phyloP scores from a whole-genome alignment of 2,797 vertebrate genomes.

The Chaunax sp. region DNA sequence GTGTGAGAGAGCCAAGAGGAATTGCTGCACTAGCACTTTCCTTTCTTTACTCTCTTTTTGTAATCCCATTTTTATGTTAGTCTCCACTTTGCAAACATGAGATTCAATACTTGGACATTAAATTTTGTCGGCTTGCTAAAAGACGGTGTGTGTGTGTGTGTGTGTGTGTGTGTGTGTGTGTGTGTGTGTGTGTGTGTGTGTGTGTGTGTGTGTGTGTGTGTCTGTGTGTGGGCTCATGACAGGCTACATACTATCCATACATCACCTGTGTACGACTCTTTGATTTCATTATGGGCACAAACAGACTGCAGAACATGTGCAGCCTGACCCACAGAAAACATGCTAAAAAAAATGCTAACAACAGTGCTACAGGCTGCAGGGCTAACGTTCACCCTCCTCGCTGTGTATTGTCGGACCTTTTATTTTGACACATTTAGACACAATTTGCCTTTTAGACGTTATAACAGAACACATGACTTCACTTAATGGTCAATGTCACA shows the following conservation, averaged over 20 bases:
- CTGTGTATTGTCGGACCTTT: neutral
- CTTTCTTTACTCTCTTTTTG: constrained; percentile 47
- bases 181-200: too few species aligned
- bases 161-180: neutral
- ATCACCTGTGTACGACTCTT: constrained; percentile 59
- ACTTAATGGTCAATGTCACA: neutral
- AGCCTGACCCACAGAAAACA: constrained; percentile 25
- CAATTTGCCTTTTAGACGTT: too few species aligned
- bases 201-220: neutral
- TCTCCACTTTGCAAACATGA: constrained; percentile 48
- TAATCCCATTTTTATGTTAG: constrained; percentile 61
- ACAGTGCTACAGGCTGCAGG: neutral
- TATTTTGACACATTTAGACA: neutral
- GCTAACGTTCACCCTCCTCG: neutral
- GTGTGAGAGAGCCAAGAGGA: constrained; percentile 29
- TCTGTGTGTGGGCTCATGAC: constrained; percentile 22
- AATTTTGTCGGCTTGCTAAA: constrained; percentile 53
- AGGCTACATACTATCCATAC: constrained; percentile 52
- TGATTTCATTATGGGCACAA: constrained; percentile 66
- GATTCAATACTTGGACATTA: constrained; percentile 43
- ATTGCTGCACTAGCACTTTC: constrained; percentile 56
- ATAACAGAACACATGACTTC: neutral
- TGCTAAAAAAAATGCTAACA: too few species aligned
- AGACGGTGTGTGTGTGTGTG: neutral
- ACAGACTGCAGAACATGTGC: constrained; percentile 43